Base-by-base conservation (phyloP, 1,140 invertebrate species). In the Bombus waltoni region DNA sequence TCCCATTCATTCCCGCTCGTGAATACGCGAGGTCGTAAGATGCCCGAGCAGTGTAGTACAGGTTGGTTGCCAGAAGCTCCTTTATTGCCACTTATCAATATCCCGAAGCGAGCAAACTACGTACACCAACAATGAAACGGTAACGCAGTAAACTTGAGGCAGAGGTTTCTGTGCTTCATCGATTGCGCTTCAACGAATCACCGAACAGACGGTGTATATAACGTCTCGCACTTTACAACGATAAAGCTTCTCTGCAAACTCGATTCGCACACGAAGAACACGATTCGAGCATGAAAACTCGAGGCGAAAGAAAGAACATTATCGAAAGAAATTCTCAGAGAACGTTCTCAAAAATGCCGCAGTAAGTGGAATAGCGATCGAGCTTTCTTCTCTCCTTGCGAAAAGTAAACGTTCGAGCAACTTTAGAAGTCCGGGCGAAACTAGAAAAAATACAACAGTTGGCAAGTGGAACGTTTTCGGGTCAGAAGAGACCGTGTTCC, bases 21-120 rank as follows among this genome's bases (percentile, higher is more conserved):
- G 25, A 28, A 59, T 40, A 28, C 32, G 6, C 15, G 38, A 59
- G 10, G 25, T 6, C 11, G 25, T 71, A 73, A 47, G 44, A 32
- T 9, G 13, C 42, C 59, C 59, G 40, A 15, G 25, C 11, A 25
- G 18, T 25, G 73, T 1, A 35, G 9, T 13, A 32, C 22, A 38
- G 11, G 8, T 76, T 18, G 32, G 47, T 57, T 76, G 74, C 47
- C 32, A 76, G 74, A 53, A 76, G 9, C 74, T 76, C 22, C 44
- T 76, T 76, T 76, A 76, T 76, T 38, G 25, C 74, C 32, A 15
- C 32, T 18, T 76, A 57, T 57, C 74, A 38, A 57, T 76, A 76
- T 22, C 11, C 22, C 22, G n/a, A 38, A 38, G 47, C 47, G 15
- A 76, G 11, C 11, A 25, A 76, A 57, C 32, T 59, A 76, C 35